phyloP scores from a whole-genome alignment of 2,888 invertebrate species.

The Morinoia aosen region DNA sequence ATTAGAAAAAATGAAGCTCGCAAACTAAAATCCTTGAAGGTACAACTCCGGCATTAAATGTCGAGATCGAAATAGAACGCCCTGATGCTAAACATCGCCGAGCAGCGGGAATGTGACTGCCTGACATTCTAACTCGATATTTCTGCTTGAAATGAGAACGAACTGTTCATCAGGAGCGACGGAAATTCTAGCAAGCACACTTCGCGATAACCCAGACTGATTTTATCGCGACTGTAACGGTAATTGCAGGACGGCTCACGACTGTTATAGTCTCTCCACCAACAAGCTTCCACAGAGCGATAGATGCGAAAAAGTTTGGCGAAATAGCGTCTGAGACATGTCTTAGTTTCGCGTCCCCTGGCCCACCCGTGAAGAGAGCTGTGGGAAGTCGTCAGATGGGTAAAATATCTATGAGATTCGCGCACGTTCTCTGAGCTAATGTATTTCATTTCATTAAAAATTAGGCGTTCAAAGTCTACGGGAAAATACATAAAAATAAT shows the following conservation, averaged over 20 bases:
- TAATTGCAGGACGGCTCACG: conserved; percentile 17
- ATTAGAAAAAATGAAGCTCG: neutral
- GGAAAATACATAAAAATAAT: neutral
- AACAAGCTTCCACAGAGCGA: neutral
- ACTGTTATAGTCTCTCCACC: neutral
- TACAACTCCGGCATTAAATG: neutral
- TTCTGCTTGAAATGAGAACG: neutral
- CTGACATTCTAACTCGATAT: neutral
- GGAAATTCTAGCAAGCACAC: neutral
- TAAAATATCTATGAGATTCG: neutral
- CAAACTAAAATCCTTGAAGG: neutral
- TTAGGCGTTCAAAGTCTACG: neutral
- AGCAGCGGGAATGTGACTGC: neutral
- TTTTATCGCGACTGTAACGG: neutral
- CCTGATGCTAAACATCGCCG: neutral
- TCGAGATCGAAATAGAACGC: neutral
- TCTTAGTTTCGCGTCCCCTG: neutral
- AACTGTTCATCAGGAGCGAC: neutral
- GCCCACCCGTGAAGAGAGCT: neutral
- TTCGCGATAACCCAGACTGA: neutral
- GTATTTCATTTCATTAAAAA: neutral
- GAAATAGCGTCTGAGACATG: neutral
- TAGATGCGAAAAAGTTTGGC: neutral
- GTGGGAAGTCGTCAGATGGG: neutral
- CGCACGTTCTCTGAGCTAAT: neutral